These are phyloP conservation scores for Carapus acus DNA, from an alignment of 2,797 vertebrate species.

Conservation along the genomic window DNA sequence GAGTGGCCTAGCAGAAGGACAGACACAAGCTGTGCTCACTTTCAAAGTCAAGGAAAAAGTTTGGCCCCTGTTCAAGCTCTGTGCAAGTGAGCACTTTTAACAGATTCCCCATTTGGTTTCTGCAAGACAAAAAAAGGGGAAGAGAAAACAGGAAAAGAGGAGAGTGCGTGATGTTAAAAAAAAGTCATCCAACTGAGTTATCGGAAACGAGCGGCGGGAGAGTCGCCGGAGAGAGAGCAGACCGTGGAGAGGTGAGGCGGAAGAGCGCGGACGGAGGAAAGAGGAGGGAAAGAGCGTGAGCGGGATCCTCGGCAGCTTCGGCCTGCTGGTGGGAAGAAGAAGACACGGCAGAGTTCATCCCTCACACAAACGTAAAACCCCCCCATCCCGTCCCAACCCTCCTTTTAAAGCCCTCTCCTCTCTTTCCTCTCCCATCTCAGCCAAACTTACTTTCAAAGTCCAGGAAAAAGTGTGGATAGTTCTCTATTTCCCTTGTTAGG, in stretches of 20 bases:
- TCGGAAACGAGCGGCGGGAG: constrained; percentile 14
- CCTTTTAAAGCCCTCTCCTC: constrained; percentile 9
- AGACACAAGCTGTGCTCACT: constrained; percentile 80
- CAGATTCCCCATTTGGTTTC: constrained; percentile 88
- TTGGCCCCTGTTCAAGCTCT: constrained; percentile 91
- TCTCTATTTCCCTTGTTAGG: constrained; percentile 99
- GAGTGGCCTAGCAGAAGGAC: constrained; percentile 43
- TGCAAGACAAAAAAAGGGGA: constrained; percentile 69
- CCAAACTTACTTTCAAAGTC: constrained; percentile 99
- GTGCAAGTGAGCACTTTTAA: constrained; percentile 94
- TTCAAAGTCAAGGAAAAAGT: constrained; percentile 97
- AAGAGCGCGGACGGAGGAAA: constrained; percentile 29
- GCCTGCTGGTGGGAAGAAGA: background rate
- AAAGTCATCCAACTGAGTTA: constrained; percentile 40
- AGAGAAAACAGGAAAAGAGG: too few relatives aligned
- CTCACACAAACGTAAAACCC: too few relatives aligned
- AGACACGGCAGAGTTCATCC: too few relatives aligned
- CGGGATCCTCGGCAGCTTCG: background rate
- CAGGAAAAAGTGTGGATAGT: constrained; percentile 99
- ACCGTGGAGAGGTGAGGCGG: constrained; percentile 43
- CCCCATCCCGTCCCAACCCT: background rate
- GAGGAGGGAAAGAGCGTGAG: constrained; percentile 9
- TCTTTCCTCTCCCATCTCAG: constrained; percentile 17
- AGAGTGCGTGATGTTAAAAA: constrained; percentile 51
- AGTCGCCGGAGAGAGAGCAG: constrained; percentile 23